These are phyloP conservation scores for Notospermus geniculatus DNA, from an alignment of 1,140 invertebrate genomes.

Conservation along the genomic window DNA sequence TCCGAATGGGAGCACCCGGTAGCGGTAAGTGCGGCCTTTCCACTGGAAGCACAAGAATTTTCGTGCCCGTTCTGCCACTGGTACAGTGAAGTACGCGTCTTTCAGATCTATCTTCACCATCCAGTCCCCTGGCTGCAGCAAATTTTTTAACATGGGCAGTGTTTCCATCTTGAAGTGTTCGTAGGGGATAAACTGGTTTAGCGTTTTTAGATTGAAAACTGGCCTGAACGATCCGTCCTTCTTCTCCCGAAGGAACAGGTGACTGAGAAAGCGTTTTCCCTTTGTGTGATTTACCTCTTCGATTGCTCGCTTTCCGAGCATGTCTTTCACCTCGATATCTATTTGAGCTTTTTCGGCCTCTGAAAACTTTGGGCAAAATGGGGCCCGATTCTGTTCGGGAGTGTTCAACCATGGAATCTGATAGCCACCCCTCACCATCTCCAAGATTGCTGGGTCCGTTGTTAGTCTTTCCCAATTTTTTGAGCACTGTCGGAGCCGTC, in stretches of 20 bases:
- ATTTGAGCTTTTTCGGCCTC: background rate
- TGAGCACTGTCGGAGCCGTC: too few species aligned
- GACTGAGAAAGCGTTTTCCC: background rate
- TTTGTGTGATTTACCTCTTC: background rate
- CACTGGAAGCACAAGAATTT: conserved; percentile 10
- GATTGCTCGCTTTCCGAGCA: background rate
- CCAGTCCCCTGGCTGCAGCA: background rate
- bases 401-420: background rate
- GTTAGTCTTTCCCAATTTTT: too few species aligned
- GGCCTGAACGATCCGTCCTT: conserved; percentile 8
- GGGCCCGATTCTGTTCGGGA: background rate
- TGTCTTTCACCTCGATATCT: background rate
- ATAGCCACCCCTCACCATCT: conserved; percentile 5
- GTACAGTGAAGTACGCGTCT: background rate
- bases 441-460: background rate
- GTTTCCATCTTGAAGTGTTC: conserved; percentile 10
- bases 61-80: background rate
- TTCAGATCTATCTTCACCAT: conserved; percentile 9
- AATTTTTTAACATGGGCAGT: background rate
- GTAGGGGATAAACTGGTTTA: background rate
- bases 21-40: background rate
- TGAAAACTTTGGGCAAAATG: conserved; percentile 1
- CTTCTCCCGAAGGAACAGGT: conserved; percentile 6
- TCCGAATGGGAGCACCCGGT: background rate
- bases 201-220: conserved; percentile 5